phyloP scores from a whole-genome alignment of 30 jellyfish, hydroid and myxozoan species.

The Pseudorhiza aurosa region DNA sequence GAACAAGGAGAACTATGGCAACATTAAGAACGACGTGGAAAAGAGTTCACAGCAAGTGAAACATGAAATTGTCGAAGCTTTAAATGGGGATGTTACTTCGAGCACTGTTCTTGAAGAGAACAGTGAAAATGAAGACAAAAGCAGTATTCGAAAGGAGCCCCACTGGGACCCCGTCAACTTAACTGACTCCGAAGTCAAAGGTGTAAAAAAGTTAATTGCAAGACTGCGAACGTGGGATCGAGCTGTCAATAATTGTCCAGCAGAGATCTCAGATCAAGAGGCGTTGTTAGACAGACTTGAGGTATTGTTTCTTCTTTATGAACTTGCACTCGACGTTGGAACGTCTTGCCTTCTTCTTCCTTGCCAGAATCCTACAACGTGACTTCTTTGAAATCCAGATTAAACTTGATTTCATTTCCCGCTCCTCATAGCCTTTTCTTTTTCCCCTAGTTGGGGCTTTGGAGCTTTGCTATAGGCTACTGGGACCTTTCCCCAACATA shows the following conservation, averaged over 20 bases:
- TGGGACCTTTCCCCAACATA: no score
- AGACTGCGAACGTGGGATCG: constrained; percentile 82
- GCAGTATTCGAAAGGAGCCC: constrained; percentile 9
- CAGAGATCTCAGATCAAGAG: constrained; percentile 73
- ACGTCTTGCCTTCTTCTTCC: no score
- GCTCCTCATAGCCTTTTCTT: no score
- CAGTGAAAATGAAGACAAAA: constrained; percentile 42
- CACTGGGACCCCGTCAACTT: constrained; percentile 79
- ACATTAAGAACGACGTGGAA: constrained; percentile 25
- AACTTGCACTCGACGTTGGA: no score
- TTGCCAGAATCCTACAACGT: no score
- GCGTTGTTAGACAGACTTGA: constrained; percentile 81
- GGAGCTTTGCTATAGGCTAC: no score
- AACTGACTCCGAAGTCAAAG: constrained; percentile 76
- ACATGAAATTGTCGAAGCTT: constrained; percentile 19
- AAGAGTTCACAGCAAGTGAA: constrained; percentile 22
- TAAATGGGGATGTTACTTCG: not conserved
- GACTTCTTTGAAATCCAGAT: no score
- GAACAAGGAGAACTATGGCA: constrained; percentile 57
- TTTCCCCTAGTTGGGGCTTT: no score
- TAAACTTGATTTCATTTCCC: no score
- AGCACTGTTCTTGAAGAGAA: constrained; percentile 16
- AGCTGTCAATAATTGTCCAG: constrained; percentile 76
- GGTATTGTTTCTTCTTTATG: no score
- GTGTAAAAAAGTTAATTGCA: constrained; percentile 71